These are phyloP conservation scores for Blastobasis adustella DNA, from an alignment of 2,888 invertebrate genomes.

Conservation along the genomic window DNA sequence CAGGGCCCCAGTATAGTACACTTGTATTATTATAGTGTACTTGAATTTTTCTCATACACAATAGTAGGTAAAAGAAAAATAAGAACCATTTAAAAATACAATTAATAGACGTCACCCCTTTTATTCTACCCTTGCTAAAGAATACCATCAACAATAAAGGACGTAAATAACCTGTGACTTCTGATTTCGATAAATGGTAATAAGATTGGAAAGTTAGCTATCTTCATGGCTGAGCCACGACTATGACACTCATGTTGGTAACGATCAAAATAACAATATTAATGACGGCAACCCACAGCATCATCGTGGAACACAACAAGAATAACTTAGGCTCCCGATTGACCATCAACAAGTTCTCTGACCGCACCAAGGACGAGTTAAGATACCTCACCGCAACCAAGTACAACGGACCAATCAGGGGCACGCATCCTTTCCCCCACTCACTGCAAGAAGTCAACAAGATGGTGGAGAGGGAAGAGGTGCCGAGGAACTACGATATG, in stretches of 20 bases:
- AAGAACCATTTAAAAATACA: too few species aligned
- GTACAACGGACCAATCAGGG: constrained; percentile 13
- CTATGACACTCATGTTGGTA: not conserved
- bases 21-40: too few species aligned
- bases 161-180: not conserved
- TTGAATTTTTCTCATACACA: too few species aligned
- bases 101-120: too few species aligned
- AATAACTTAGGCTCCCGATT: constrained; percentile 32
- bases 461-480: constrained; percentile 18
- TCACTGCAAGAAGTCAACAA: constrained; percentile 7
- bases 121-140: too few species aligned
- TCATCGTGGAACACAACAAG: constrained; percentile 29
- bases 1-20: too few species aligned
- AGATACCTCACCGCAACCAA: constrained; percentile 20
- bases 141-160: too few species aligned
- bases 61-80: too few species aligned
- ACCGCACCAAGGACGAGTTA: constrained; percentile 27
- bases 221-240: not conserved
- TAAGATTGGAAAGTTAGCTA: not conserved
- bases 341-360: constrained; percentile 36
- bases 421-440: constrained; percentile 26
- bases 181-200: not conserved
- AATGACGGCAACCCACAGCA: constrained; percentile 15
- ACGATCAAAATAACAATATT: not conserved
- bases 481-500: constrained; percentile 35